A percentile compares a stretch with the other conserved stretches of the same genome.
These are phyloP conservation scores for Pseudococcus longispinus DNA, from an alignment of 2,888 invertebrate genomes.

Conservation along the genomic window DNA sequence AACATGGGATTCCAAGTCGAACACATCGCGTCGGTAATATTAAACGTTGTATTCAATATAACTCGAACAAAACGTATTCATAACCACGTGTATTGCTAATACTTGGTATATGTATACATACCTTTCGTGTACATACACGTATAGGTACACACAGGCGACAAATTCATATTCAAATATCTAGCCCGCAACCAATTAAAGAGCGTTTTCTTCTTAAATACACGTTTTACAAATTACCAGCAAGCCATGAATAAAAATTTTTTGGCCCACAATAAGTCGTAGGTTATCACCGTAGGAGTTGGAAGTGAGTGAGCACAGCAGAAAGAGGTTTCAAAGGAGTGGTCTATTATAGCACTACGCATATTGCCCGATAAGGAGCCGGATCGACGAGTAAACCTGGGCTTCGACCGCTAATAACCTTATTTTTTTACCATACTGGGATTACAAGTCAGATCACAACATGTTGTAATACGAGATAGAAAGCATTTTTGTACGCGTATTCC, in stretches of 20 bases:
- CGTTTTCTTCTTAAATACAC: not conserved
- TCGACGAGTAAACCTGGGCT: constrained; percentile 53
- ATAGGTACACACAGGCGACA: not conserved
- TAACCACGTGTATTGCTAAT: constrained; percentile 16
- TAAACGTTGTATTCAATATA: not conserved
- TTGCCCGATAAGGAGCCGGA: constrained; percentile 55
- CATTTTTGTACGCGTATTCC: not conserved
- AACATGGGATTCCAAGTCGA: not conserved
- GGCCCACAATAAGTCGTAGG: constrained; percentile 54
- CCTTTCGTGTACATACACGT: not conserved
- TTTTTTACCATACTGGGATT: constrained; percentile 52
- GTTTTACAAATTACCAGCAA: constrained; percentile 11
- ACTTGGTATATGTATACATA: not conserved
- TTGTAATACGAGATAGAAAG: constrained; percentile 37
- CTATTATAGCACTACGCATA: constrained; percentile 40
- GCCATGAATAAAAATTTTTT: constrained; percentile 35
- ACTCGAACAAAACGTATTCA: constrained; percentile 11
- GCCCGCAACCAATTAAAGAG: not conserved
- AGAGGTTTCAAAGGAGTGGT: constrained; percentile 48
- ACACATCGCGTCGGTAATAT: not conserved
- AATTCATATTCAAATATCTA: constrained; percentile 1
- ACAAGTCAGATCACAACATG: constrained; percentile 49
- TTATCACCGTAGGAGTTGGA: constrained; percentile 54
- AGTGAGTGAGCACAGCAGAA: constrained; percentile 23
- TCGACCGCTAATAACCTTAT: constrained; percentile 57